Evolutionary conservation across 2,113 vertebrate species (phyloP), one percentile per base, ranked within the genome.

Genomic region (Dicentrarchus labrax): DNA sequence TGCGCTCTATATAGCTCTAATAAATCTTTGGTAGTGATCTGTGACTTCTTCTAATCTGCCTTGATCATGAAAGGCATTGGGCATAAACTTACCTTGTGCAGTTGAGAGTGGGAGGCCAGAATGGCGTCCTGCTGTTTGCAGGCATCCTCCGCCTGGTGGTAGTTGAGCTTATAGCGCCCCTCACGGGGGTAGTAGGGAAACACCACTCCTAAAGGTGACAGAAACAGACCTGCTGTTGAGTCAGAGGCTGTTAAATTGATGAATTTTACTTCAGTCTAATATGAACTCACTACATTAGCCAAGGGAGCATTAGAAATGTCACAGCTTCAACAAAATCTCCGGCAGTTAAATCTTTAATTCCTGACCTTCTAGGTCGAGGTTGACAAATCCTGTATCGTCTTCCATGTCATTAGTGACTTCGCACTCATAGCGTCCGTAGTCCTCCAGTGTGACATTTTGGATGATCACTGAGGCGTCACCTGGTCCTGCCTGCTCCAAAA

Each of bases 371-470:
- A 99, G 93, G 85, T 98, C 97, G 61, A 99, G 95, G 88, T 97
- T 98, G 86, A 99, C 98, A 90, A 97, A 96, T 69, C 98, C 98
- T 0, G 96, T 96, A 78, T 99, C 98, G 0, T 99, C 98, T 75
- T 99, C 97, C 61, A 99, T 95, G 92, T 99, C 97, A 1, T 99
- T 96, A 77, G 97, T 98, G 90, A 99, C 97, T 88, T 99, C 98
- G 10, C 98, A 99, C 90, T 98, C 97, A 0, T 98, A 99, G 84
- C 96, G 97, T 3, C 98, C 98, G 0, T 99, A 98, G 91, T 99
- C 98, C 85, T 98, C 96, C 73, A 99, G 95, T 3, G 98, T 98
- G 74, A 99, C 94, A 39, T 99, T 98, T 61, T 96, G 96, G 89
- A 99, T 96, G 89, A 99, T 94, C 79, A 99, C 94, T 0, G 98